Evolutionary conservation across 2,888 invertebrate genomes (phyloP), one percentile per base, ranked within the genome.

Genomic region (Lasius platythorax): DNA sequence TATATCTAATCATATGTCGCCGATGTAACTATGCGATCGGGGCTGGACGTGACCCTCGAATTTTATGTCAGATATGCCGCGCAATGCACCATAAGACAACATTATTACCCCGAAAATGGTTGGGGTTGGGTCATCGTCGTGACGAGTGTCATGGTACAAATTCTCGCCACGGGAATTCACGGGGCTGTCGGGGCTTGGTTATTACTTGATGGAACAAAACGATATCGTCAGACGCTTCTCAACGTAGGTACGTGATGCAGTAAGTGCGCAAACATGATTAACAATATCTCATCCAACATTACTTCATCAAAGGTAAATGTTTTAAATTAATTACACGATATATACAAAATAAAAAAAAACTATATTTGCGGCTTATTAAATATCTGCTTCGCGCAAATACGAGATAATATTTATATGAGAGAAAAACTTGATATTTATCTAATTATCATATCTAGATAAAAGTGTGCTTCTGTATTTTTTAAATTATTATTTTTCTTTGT

Each of bases 101-200:
- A 96, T 91, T 96, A 96, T 93, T 96, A 96, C 91, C 96, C 96
- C 40, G 96, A 96, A 95, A 96, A 96, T 50, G 96, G 96, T 74
- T 96, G 96, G 96, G 96, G 96, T 53, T 96, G 96, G 96, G 95
- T 96, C 76, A 95, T 96, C 83, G 95, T 96, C 28, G 93, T 95
- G 63, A 95, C 95, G 81, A 95, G 96, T 63, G 95, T 96, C 78
- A 92, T 96, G 84, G 96, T 96, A 73, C 96, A 96, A 92, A 94
- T 96, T 68, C 92, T 96, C 76, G 95, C 95, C 61, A 95, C 96
- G 88, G 96, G 96, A 50, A 94, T 96, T 87, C 96, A 96, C 84
- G 93, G 94, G 76, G 93, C 94, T 50, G 93, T 86, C 67, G 94
- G 94, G 68, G 91, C 93, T 61, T 93, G 92, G 92, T 89, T 93